Evolutionary conservation across 2,888 invertebrate genomes (phyloP).

Genomic region (Silvanus unidentatus): DNA sequence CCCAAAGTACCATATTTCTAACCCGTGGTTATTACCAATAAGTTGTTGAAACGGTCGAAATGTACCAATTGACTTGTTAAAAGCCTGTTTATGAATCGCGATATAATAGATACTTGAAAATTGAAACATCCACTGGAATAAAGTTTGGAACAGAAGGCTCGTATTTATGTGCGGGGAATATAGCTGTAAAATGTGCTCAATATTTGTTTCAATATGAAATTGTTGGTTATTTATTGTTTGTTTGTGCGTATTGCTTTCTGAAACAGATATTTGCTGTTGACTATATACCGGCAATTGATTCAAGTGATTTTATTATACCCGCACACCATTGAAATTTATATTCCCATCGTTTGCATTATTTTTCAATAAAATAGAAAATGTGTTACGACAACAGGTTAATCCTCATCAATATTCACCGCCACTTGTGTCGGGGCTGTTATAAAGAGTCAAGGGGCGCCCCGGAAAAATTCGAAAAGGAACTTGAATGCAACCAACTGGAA

Average conservation of each 20-base stretch:
- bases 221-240: slow-evolving; percentile 38
- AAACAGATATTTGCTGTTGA: slow-evolving; percentile 38
- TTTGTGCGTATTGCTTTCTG: slow-evolving; percentile 33
- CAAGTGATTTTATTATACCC: slow-evolving; percentile 28
- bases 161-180: neutral
- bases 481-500: too few relatives aligned
- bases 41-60: slow-evolving; percentile 27
- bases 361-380: too few relatives aligned
- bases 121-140: slow-evolving; percentile 36
- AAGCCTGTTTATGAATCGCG: slow-evolving; percentile 40
- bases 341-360: neutral
- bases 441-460: too few relatives aligned
- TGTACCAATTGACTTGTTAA: slow-evolving; percentile 40
- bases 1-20: slow-evolving; percentile 5
- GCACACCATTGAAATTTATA: neutral
- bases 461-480: too few relatives aligned
- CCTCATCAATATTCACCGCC: too few relatives aligned
- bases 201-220: slow-evolving; percentile 19
- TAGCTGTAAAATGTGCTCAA: slow-evolving; percentile 6
- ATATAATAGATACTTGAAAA: slow-evolving; percentile 35
- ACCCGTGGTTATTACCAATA: slow-evolving; percentile 14
- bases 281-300: slow-evolving; percentile 33
- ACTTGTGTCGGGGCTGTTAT: too few relatives aligned
- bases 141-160: slow-evolving; percentile 18
- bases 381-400: too few relatives aligned